Base-by-base conservation (phyloP, 2,888 invertebrate genomes). In the Diplolepis rosae region DNA sequence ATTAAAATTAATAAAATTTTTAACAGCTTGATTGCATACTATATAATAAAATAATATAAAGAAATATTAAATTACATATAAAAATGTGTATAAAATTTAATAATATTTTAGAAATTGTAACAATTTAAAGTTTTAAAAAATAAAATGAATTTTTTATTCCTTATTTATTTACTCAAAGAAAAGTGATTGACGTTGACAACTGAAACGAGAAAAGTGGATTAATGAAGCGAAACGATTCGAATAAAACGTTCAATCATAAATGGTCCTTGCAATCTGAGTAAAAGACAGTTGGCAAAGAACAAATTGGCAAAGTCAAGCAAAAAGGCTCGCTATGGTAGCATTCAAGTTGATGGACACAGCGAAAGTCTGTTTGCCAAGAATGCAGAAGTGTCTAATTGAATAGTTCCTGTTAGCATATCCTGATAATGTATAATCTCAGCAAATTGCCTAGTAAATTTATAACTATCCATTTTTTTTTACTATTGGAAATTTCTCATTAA, bases 241-340 rank as follows among this genome's bases (percentile, higher is more conserved):
- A 22, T 45, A 1, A 42, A 42, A 22, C 9, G n/a, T n/a, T n/a
- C 5, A 61, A 39, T 61, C 39, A n/a, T 39, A 13, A 39, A 39
- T 56, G 22, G 35, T 61, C 39, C 61, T 61, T 61, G 32, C 7
- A 39, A 50, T 50, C 24, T 5, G 39, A 39, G 35, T 61, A 39
- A 61, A 39, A 24, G n/a, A 61, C 39, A 39, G 61, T 61, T 61
- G 61, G 61, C 39, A 39, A 61, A 61, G 39, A 61, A 61, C n/a
- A 61, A 61, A 61, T 61, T 61, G 61, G 61, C 61, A 61, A 61
- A 39, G n/a, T 24, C n/a, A 61, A 39, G 39, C n/a, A 61, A 32
- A 32, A 61, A 24, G 52, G 7, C 27, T 52, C 27, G 52, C 52
- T 39, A 61, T 24, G 39, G 22, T 39, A 35, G 61, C 61, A 61